These are phyloP conservation scores for Ophioninae sp. DNA, from an alignment of 2,888 invertebrate species.

Conservation along the genomic window DNA sequence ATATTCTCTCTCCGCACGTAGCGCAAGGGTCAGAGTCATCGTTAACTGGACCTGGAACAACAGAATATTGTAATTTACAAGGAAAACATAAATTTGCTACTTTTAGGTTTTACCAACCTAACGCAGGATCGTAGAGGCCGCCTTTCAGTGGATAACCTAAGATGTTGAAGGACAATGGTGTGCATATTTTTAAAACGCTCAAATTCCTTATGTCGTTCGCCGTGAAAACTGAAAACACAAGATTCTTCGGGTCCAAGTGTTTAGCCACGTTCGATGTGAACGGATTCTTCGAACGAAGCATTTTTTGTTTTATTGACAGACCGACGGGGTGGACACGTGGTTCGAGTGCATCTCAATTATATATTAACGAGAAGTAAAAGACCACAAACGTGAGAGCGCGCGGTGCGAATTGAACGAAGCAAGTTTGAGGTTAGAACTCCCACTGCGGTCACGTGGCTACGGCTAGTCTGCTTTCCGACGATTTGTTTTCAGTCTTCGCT, in stretches of 20 bases:
- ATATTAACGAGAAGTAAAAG: too few relatives aligned
- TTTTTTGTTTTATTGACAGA: not conserved
- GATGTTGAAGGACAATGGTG: constrained; percentile 89
- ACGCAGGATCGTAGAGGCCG: constrained; percentile 94
- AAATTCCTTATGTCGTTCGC: constrained; percentile 89
- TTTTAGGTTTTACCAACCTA: constrained; percentile 84
- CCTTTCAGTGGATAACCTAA: constrained; percentile 91
- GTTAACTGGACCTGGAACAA: constrained; percentile 82
- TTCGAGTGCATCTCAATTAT: too few relatives aligned
- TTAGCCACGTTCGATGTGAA: constrained; percentile 60
- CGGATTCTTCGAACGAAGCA: not conserved
- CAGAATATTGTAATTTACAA: not conserved
- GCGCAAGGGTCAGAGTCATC: constrained; percentile 88
- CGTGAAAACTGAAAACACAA: constrained; percentile 88
- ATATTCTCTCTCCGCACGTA: constrained; percentile 88
- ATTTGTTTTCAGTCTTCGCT: too few relatives aligned
- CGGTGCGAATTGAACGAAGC: too few relatives aligned
- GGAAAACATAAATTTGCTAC: not conserved
- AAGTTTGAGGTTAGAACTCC: too few relatives aligned
- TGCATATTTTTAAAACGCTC: constrained; percentile 91
- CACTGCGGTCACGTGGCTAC: too few relatives aligned
- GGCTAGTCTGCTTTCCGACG: too few relatives aligned
- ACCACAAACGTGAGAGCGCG: too few relatives aligned
- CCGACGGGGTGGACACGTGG: too few relatives aligned
- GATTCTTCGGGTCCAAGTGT: constrained; percentile 73